Base-by-base conservation (phyloP, 2,797 vertebrate genomes). In the Hippoglossus hippoglossus region DNA sequence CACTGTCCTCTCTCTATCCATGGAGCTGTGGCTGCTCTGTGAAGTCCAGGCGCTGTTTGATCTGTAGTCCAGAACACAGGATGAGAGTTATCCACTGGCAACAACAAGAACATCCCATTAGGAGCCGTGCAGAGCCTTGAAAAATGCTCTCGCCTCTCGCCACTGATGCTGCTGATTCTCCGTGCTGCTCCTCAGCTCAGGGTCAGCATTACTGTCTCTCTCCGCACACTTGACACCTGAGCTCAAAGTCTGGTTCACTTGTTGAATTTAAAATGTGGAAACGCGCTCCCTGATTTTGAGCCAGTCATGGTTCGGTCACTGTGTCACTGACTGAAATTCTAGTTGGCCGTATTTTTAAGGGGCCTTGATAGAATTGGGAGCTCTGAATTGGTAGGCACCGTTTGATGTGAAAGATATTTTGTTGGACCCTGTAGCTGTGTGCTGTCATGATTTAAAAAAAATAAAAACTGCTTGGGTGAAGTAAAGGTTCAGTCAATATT, bases 31-130 rank as follows among this genome's bases (percentile, higher is more conserved):
- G 67, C 73, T 39, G 77, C 82, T 82, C 80, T 79, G 81, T 64
- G 53, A 76, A 85, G 87, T 73, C 80, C 75, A 77, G 79, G 62
- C 60, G 10, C 60, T 84, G 90, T 94, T 93, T 93, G 90, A 92
- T 93, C 90, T 93, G 80, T 77, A 60, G 87, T 90, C 91, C 93
- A 93, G 89, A 93, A 89, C 90, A 92, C 90, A 91, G 88, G 89
- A 92, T 92, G 87, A 91, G 91, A 80, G 79, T 90, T 85, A 89
- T 92, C 88, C 81, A 57, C 89, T 91, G 85, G 85, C 90, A 89
- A 85, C 88, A 91, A 91, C 91, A 91, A 92, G 90, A 92, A 92
- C 88, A 92, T 92, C 91, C 90, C 81, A 91, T 93, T 92, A 91
- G 74, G 82, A 86, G 75, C 87, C 77, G 91, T 85, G 89, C 84